Percentiles rank a stretch among this genome's conserved stretches.
phyloP scores from a whole-genome alignment of 2,888 invertebrate species.

The Caenorhabditis afra region DNA sequence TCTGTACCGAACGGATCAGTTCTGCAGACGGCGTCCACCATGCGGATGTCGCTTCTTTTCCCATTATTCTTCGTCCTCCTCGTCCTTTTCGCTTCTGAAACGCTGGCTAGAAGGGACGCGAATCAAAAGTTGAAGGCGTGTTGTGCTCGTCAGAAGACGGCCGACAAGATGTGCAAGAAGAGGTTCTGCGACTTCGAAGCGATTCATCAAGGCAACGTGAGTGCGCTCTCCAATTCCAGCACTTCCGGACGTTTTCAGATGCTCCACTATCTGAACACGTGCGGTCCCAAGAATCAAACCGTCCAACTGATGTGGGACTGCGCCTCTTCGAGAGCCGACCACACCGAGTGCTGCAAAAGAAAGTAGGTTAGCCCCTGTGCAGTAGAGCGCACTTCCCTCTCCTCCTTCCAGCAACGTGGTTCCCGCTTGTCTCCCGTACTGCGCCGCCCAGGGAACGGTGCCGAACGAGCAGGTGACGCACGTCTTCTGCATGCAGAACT shows the following conservation, averaged over 20 bases:
- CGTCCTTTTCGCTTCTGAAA: no score
- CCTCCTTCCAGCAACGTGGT: constrained; percentile 69
- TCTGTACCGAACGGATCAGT: constrained; percentile 5
- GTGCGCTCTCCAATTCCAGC: constrained; percentile 8
- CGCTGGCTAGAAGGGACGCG: constrained; percentile 55
- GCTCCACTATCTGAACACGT: constrained; percentile 73
- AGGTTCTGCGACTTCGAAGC: constrained; percentile 77
- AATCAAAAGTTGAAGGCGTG: constrained; percentile 76
- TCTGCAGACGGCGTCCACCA: background rate
- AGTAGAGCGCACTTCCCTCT: background rate
- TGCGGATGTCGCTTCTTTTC: constrained; percentile 8
- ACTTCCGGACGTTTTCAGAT: constrained; percentile 51
- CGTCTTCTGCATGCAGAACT: constrained; percentile 76
- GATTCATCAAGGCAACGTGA: constrained; percentile 75
- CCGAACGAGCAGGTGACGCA: constrained; percentile 76
- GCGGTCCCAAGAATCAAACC: constrained; percentile 74
- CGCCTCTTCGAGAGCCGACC: constrained; percentile 75
- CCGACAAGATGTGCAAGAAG: constrained; percentile 76
- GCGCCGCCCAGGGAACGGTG: constrained; percentile 69
- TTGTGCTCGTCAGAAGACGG: constrained; percentile 76
- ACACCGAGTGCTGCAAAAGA: constrained; percentile 76
- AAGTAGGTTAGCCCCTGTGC: constrained; percentile 62
- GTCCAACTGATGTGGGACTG: constrained; percentile 78
- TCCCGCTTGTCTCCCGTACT: constrained; percentile 74
- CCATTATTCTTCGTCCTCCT: constrained; percentile 5